Evolutionary conservation across 2,888 invertebrate genomes (phyloP), one percentile per base, ranked within the genome.

Genomic region (Trisateles emortualis): DNA sequence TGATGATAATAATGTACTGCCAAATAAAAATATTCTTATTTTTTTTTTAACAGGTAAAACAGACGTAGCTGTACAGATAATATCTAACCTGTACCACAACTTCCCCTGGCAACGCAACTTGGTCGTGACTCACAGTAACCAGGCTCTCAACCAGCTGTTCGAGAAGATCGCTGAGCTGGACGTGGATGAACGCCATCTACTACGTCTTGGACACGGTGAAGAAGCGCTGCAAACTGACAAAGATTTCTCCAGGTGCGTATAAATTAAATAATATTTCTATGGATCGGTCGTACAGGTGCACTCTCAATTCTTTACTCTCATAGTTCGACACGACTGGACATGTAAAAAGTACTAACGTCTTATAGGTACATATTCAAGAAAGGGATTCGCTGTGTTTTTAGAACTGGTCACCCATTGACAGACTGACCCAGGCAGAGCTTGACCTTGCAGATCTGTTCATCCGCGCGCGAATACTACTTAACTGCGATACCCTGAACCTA

Each of bases 41-140:
- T 1, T n/a, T 16, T 3, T 19, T 19, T 19, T 22, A 59, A 3
- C 70, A 70, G 99, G 99, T 64, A 99, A 99, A 94, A 99, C 99
- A 0, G 99, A 99, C 87, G 99, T 99, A 0, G 99, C 99, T 0
- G 99, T 99, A 0, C 99, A 99, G 89, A 99, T 99, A 68, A 99
- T 99, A 79, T 98, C 99, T 9, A 99, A 99, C 86, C 94, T 99
- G 50, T 99, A 99, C 87, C 99, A 99, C 93, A 99, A 99, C 90
- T 99, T 98, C 88, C 99, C 99, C 0, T 98, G 98, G 90, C 99
- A 99, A 84, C 95, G 99, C 38, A 99, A 99, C 0, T 93, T 99
- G 45, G 99, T 99, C 75, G 99, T 99, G 0, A 99, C 99, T 0
- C 99, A 99, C 90, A 99, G 99, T 44, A 99, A 99, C 95, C 99